Conservation (phyloP, 1,140 invertebrate genomes). For the Euschistus heros region DNA sequence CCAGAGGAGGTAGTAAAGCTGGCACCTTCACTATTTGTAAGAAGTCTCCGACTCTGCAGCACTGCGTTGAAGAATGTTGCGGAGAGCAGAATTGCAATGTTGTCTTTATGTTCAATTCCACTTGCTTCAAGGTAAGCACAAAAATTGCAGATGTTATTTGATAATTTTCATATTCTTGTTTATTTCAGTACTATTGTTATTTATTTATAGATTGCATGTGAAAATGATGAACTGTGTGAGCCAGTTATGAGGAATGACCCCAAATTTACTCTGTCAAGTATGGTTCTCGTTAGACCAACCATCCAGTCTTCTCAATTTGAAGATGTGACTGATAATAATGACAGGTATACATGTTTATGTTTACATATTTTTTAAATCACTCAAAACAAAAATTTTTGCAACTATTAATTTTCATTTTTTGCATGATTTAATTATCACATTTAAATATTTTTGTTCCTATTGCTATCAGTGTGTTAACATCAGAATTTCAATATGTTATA, state of each 20-base stretch:
- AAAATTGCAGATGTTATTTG: background rate
- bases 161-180: background rate
- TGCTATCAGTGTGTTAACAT: too few species aligned
- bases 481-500: too few species aligned
- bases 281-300: conserved; percentile 66
- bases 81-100: conserved; percentile 56
- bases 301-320: conserved; percentile 42
- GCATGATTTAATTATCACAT: too few species aligned
- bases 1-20: conserved; percentile 45
- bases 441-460: too few species aligned
- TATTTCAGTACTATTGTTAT: background rate
- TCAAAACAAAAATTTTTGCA: too few species aligned
- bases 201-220: conserved; percentile 42
- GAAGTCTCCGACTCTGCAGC: conserved; percentile 38
- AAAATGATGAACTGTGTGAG: conserved; percentile 54
- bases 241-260: conserved; percentile 47
- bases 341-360: conserved; percentile 20
- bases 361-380: conserved; percentile 29
- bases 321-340: conserved; percentile 37
- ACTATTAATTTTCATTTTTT: too few species aligned
- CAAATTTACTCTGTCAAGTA: conserved; percentile 45
- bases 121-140: conserved; percentile 56
- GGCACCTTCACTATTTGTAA: conserved; percentile 42
- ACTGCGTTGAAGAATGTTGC: conserved; percentile 66
- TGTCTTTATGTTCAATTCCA: conserved; percentile 60